Conservation (phyloP, 37 sponge, comb jelly and placozoan species). For the Mnemiopsis leidyi region DNA sequence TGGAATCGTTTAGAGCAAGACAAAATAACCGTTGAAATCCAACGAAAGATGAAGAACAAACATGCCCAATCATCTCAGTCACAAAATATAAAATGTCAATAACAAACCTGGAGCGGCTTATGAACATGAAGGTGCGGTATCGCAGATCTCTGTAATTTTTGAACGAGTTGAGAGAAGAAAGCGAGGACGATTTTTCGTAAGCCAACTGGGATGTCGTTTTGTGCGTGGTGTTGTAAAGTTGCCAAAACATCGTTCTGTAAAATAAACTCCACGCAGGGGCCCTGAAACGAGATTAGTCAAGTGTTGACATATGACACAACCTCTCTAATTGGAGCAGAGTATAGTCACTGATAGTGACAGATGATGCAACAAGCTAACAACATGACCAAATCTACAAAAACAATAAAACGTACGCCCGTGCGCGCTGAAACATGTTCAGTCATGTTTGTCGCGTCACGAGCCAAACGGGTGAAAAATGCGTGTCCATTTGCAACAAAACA, state of each 20-base stretch:
- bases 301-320: neutral
- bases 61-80: too few species aligned
- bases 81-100: too few species aligned
- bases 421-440: neutral
- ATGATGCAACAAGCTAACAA: neutral
- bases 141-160: neutral
- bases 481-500: neutral
- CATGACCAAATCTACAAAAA: neutral
- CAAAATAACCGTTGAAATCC: neutral
- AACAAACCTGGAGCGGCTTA: neutral
- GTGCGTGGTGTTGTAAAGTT: constrained; percentile 46
- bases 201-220: constrained; percentile 40
- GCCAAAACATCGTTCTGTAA: constrained; percentile 37
- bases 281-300: neutral
- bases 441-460: neutral
- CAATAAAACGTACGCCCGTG: neutral
- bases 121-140: constrained; percentile 23
- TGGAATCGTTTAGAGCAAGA: neutral
- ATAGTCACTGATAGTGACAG: neutral
- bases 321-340: too few species aligned
- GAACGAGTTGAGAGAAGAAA: constrained; percentile 43
- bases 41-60: too few species aligned
- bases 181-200: constrained; percentile 35
- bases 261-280: constrained; percentile 52
- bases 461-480: neutral